phyloP scores from a whole-genome alignment of 2,888 invertebrate genomes.

The Lycia hirtaria region DNA sequence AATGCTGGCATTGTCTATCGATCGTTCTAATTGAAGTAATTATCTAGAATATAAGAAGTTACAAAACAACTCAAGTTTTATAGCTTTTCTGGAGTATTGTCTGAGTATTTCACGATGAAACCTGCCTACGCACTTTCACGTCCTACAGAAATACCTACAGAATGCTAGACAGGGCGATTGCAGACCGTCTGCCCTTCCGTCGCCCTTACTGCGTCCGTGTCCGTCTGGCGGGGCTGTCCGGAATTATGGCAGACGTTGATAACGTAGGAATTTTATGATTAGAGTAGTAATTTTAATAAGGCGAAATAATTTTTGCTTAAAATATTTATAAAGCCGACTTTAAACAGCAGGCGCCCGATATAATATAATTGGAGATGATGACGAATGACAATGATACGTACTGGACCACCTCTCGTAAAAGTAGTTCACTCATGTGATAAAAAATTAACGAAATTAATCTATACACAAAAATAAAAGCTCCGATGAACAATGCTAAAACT shows the following conservation, averaged over 20 bases:
- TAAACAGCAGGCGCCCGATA: too few species aligned
- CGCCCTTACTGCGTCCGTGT: slow-evolving; percentile 55
- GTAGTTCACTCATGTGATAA: too few species aligned
- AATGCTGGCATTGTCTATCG: too few species aligned
- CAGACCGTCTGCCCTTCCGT: slow-evolving; percentile 66
- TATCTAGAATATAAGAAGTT: too few species aligned
- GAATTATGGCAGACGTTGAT: slow-evolving; percentile 7
- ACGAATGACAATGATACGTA: too few species aligned
- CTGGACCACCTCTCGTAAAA: too few species aligned
- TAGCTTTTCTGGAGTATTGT: background rate
- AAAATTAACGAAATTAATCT: too few species aligned
- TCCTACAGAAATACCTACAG: slow-evolving; percentile 8
- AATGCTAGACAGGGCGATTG: slow-evolving; percentile 32
- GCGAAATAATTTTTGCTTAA: background rate
- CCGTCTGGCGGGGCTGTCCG: slow-evolving; percentile 26
- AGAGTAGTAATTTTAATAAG: background rate
- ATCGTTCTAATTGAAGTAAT: too few species aligned
- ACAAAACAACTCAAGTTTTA: too few species aligned
- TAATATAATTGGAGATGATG: too few species aligned
- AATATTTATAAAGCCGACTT: background rate
- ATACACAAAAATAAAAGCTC: too few species aligned
- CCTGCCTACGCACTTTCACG: slow-evolving; percentile 9
- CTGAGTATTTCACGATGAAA: background rate
- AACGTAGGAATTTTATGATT: background rate
- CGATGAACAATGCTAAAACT: too few species aligned